Base-by-base conservation (phyloP, 2,797 vertebrate genomes). In the Bryconaethiops microstoma region DNA sequence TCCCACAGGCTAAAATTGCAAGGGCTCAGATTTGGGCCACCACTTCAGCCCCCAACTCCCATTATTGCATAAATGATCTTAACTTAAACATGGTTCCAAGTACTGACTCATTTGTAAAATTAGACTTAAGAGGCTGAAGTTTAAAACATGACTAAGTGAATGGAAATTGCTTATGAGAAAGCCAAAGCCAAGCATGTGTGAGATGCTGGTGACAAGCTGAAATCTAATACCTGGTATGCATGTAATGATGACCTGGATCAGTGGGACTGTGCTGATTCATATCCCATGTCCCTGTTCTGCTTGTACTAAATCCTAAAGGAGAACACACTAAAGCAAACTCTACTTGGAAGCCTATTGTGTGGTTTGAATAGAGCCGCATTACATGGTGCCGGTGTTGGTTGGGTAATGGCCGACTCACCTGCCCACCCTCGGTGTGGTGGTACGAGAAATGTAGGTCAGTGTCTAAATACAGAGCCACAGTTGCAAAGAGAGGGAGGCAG, bases 371-470 rank as follows among this genome's bases (percentile, higher is more conserved):
- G 35, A 57, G 42, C 42, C 64, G 77, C 77, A 75, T 82, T 84
- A 62, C 54, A 54, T 35, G 6, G 52, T 35, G 23, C 55, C 45
- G 48, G 67, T 72, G 50, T 60, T 55, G 40, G 54, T 23, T 74
- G 5, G 4, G 13, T 50, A n/a, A 69, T 54, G 54, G n/a, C 42
- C 39, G 35, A 42, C 55, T 57, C 50, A 77, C 74, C 81, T 82
- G 74, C 74, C 59, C 42, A 50, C 74, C 54, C 57, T 10, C 42
- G 55, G 64, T 77, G 21, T 13, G 13, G 42, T 74, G 54, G 72
- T 70, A 86, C 71, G 52, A 73, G 77, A 80, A 85, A 92, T 90
- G 64, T 93, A 87, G 90, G 91, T 91, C 91, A 90, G 86, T 82
- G 82, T 67, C 52, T 67, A 59, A 39, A 68, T 70, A 72, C 71